Evolutionary conservation across 2,888 invertebrate species (phyloP).

Genomic region (Dione vanillae): DNA sequence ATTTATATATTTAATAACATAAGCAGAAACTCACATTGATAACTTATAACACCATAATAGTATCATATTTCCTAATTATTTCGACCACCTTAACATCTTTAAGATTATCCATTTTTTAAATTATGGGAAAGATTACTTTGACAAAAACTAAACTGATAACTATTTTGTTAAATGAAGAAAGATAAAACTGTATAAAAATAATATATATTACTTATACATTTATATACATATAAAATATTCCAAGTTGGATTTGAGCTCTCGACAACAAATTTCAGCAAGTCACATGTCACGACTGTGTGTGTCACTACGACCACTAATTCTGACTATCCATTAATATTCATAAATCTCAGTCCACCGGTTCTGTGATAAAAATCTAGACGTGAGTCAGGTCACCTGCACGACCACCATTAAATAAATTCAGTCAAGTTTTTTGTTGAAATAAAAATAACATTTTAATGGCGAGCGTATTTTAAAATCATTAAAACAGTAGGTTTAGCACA

Average conservation of each 20-base stretch:
- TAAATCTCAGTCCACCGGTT: conserved; percentile 27
- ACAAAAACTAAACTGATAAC: no score
- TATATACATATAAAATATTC: no score
- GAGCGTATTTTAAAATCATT: conserved; percentile 23
- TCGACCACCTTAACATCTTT: no score
- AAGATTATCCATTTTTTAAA: no score
- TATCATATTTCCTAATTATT: no score
- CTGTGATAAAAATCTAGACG: conserved; percentile 43
- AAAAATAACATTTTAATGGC: conserved; percentile 33
- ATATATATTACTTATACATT: no score
- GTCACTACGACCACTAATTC: neutral
- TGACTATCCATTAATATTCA: conserved; percentile 22
- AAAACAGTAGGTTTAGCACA: conserved; percentile 5
- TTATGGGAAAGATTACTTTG: no score
- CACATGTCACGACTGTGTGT: neutral
- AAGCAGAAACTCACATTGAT: no score
- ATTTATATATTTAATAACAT: no score
- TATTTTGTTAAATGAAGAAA: no score
- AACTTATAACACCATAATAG: no score
- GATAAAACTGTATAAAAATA: no score
- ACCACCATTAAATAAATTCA: conserved; percentile 42
- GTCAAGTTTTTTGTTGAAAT: conserved; percentile 40
- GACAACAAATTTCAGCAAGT: neutral
- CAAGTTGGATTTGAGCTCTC: neutral
- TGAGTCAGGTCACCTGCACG: conserved; percentile 42